Percentiles rank a stretch among this genome's conserved stretches.
These are phyloP conservation scores for Parnassius smintheus DNA, from an alignment of 2,888 invertebrate genomes.

Conservation along the genomic window DNA sequence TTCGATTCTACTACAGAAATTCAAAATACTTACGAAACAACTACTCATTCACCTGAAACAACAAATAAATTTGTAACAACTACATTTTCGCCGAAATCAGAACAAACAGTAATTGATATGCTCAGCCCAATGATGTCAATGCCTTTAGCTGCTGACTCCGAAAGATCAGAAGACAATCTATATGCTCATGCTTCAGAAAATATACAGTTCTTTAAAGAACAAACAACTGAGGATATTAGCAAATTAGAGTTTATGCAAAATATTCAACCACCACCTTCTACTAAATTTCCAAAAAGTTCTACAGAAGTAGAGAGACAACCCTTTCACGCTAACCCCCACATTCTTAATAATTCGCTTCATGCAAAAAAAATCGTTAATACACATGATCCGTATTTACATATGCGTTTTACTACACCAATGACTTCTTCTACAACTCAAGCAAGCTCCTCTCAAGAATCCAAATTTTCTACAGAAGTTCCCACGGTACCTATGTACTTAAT, in stretches of 20 bases:
- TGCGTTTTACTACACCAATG: conserved; percentile 73
- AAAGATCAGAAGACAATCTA: conserved; percentile 66
- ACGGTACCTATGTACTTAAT: conserved; percentile 87
- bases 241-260: conserved; percentile 80
- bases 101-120: conserved; percentile 62
- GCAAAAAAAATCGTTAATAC: conserved; percentile 49
- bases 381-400: conserved; percentile 69
- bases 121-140: conserved; percentile 71
- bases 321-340: conserved; percentile 50
- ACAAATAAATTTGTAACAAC: conserved; percentile 42
- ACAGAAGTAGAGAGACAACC: conserved; percentile 41
- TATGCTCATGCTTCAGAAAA: conserved; percentile 72
- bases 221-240: conserved; percentile 45
- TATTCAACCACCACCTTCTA: conserved; percentile 80
- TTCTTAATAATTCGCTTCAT: conserved; percentile 41
- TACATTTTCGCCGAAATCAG: conserved; percentile 40
- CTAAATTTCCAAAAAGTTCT: conserved; percentile 45
- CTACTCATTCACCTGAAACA: conserved; percentile 47
- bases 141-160: conserved; percentile 66
- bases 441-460: conserved; percentile 40
- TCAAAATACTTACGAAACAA: conserved; percentile 48
- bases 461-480: conserved; percentile 70
- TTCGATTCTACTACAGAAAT: conserved; percentile 45
- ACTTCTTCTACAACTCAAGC: conserved; percentile 82
- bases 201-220: conserved; percentile 63